These are phyloP conservation scores for Corythornis vintsioides DNA, from an alignment of 2,113 vertebrate genomes.

Conservation along the genomic window DNA sequence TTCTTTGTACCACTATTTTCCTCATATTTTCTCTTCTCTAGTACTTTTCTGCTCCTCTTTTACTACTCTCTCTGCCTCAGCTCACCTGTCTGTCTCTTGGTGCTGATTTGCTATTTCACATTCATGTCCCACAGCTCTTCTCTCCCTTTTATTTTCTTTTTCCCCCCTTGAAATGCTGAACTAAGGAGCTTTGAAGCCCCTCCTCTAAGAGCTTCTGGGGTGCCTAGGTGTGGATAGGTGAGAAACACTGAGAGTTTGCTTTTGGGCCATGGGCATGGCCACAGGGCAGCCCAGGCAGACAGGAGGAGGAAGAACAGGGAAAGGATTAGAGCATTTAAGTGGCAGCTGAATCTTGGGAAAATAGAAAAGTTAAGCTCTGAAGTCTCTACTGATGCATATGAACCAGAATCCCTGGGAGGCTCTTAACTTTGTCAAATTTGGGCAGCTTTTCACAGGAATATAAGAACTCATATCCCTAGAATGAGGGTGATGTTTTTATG, in stretches of 20 bases:
- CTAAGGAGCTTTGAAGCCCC: neutral
- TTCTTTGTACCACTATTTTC: neutral
- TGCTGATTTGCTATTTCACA: neutral
- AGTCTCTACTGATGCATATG: conserved; percentile 60
- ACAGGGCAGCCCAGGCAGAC: conserved; percentile 32
- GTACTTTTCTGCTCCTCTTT: neutral
- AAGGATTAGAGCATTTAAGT: conserved; percentile 34
- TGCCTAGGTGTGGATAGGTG: conserved; percentile 2
- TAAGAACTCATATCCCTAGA: neutral
- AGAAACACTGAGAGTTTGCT: neutral
- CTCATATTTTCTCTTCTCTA: neutral
- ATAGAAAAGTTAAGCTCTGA: conserved; percentile 55
- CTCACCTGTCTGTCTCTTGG: neutral
- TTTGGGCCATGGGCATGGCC: conserved; percentile 32
- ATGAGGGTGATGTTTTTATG: neutral
- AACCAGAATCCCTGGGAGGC: conserved; percentile 51
- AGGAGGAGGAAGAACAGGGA: neutral
- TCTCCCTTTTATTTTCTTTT: conserved; percentile 20
- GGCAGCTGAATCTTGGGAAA: conserved; percentile 56
- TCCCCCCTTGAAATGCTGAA: neutral
- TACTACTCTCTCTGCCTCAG: neutral
- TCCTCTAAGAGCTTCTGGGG: neutral
- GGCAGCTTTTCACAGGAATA: conserved; percentile 32
- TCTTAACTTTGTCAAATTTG: conserved; percentile 60
- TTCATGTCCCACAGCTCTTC: neutral